phyloP scores from a whole-genome alignment of 1,140 invertebrate species.

The Belonocnema kinseyi region DNA sequence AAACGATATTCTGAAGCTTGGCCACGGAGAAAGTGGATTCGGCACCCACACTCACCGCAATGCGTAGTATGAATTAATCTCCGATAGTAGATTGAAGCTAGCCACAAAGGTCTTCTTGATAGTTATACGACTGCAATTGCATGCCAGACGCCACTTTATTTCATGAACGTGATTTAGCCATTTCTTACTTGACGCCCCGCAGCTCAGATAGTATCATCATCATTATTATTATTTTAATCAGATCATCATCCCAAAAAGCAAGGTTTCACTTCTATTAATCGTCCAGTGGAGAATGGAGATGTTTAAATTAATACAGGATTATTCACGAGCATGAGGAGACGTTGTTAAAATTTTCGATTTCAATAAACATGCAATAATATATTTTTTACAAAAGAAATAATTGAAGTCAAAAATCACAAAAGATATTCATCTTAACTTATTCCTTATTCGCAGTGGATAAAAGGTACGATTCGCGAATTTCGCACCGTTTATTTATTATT shows the following conservation, averaged over 20 bases:
- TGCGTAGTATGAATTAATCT: neutral
- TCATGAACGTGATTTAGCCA: neutral
- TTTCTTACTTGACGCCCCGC: neutral
- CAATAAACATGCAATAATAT: too few species aligned
- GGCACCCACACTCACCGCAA: constrained; percentile 14
- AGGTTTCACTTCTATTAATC: neutral
- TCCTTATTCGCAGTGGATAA: too few species aligned
- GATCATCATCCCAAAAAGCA: neutral
- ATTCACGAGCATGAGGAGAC: too few species aligned
- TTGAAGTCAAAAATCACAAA: too few species aligned
- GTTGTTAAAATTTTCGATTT: too few species aligned
- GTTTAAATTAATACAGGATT: too few species aligned
- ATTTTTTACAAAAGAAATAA: too few species aligned
- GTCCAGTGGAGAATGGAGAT: too few species aligned
- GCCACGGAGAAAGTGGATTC: constrained; percentile 52
- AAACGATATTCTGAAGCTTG: constrained; percentile 36
- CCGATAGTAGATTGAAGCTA: neutral
- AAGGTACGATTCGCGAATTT: too few species aligned
- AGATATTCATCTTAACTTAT: too few species aligned
- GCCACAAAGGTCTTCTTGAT: constrained; percentile 14
- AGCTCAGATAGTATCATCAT: constrained; percentile 2
- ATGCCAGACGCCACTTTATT: neutral
- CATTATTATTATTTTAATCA: neutral
- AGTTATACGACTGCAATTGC: neutral
- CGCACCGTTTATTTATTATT: too few species aligned